phyloP scores from a whole-genome alignment of 2,113 vertebrate genomes.

The Noturus placidus region DNA sequence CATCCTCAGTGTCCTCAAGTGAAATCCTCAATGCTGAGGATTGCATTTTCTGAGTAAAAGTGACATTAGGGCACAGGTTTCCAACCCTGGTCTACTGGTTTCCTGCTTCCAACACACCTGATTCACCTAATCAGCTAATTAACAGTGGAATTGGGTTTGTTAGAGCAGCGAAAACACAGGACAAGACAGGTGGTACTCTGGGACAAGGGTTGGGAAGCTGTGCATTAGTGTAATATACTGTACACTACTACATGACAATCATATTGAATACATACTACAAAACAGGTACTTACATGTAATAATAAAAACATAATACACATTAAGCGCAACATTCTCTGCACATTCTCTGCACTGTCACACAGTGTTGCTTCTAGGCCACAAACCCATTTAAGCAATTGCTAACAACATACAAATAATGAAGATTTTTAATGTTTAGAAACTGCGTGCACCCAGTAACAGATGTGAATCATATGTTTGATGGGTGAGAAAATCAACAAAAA shows the following conservation, averaged over 20 bases:
- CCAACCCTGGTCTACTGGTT: too few relatives aligned
- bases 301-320: neutral
- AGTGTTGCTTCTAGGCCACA: neutral
- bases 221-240: neutral
- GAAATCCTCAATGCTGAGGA: too few relatives aligned
- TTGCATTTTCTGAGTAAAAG: too few relatives aligned
- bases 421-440: neutral
- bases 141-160: too few relatives aligned
- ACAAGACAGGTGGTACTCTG: too few relatives aligned
- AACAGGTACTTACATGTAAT: neutral
- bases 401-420: neutral
- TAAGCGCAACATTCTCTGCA: neutral
- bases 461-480: neutral
- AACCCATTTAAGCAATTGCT: neutral
- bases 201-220: too few relatives aligned
- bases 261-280: neutral
- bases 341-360: too few relatives aligned
- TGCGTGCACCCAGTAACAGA: neutral
- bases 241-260: neutral
- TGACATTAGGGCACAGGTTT: too few relatives aligned
- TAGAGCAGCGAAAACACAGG: too few relatives aligned
- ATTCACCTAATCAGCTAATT: neutral
- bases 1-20: too few relatives aligned
- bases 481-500: neutral
- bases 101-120: too few relatives aligned